These are phyloP conservation scores for Chanos chanos DNA, from an alignment of 2,797 vertebrate species.

Conservation along the genomic window DNA sequence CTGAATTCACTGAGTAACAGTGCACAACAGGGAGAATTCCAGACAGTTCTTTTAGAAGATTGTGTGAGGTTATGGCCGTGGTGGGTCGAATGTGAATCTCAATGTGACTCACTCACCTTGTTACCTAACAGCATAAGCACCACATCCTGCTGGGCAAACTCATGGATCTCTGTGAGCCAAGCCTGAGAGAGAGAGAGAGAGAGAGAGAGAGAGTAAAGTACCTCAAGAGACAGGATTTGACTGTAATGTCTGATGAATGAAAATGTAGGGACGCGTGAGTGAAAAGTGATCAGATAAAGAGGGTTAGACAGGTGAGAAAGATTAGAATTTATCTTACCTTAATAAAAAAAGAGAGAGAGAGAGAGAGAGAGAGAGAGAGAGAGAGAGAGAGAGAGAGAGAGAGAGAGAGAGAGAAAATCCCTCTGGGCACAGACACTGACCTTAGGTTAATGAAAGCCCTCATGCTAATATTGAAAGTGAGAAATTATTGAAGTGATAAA, in stretches of 20 bases:
- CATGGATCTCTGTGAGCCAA: constrained; percentile 92
- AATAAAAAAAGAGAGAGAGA: constrained; percentile 5
- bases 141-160: constrained; percentile 88
- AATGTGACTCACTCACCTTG: constrained; percentile 74
- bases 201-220: not conserved
- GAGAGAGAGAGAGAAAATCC: not conserved
- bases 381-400: not conserved
- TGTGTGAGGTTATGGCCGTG: too few species aligned
- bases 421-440: not conserved
- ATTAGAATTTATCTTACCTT: not conserved
- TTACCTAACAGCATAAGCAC: constrained; percentile 95
- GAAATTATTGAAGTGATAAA: not conserved
- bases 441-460: constrained; percentile 8
- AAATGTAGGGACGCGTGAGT: too few species aligned
- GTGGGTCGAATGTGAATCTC: too few species aligned
- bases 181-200: constrained; percentile 63
- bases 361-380: not conserved
- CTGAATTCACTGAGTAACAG: too few species aligned
- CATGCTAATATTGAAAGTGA: constrained; percentile 11
- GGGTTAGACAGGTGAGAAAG: not conserved
- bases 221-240: constrained; percentile 1
- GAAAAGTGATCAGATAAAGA: too few species aligned
- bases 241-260: constrained; percentile 37
- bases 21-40: too few species aligned
- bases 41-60: too few species aligned